Evolutionary conservation across 1,140 invertebrate species (phyloP), one percentile per base, ranked within the genome.

Genomic region (Plodia interpunctella): DNA sequence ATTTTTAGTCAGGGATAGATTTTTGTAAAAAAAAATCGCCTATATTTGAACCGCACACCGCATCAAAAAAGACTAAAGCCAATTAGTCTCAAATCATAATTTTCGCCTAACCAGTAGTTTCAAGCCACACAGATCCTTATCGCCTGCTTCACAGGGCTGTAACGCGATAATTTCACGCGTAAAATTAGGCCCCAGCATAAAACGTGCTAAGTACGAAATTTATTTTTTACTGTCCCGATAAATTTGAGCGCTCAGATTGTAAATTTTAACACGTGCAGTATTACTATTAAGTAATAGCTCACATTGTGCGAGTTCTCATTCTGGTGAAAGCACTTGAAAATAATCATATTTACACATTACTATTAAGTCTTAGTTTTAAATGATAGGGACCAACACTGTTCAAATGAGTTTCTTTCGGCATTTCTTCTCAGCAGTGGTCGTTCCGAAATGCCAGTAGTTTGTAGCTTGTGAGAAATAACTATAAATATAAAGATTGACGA

Each of bases 91-190:
- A 57, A 57, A 57, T 57, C 38, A 57, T 49, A 66, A 68, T 66
- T 65, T 65, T 51, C 60, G 56, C 25, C 59, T 60, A 68, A 66
- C 59, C 65, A 55, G 60, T 74, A 63, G 65, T 74, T 73, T 68
- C 58, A 44, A 52, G 60, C 61, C 25, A 55, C 38, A 59, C 18
- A 53, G 70, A 72, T 72, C 18, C 50, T 66, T 69, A 72, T 69
- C 70, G 32, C 15, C 10, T 18, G 53, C 61, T 72, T 63, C 70
- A 68, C 67, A 65, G 63, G 57, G 59, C 53, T 63, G 68, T 66
- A 58, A 62, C 63, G 65, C 61, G 68, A 70, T 70, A 70, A 70
- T 73, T 70, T 70, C 65, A n/a, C n/a, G n/a, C 67, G 70, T 60
- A 62, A 65, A 60, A 69, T 66, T 69, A 66, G 51, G 8, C 58